Evolutionary conservation across 1,140 invertebrate species (phyloP), one percentile per base, ranked within the genome.

Genomic region (Ceratina japonica): DNA sequence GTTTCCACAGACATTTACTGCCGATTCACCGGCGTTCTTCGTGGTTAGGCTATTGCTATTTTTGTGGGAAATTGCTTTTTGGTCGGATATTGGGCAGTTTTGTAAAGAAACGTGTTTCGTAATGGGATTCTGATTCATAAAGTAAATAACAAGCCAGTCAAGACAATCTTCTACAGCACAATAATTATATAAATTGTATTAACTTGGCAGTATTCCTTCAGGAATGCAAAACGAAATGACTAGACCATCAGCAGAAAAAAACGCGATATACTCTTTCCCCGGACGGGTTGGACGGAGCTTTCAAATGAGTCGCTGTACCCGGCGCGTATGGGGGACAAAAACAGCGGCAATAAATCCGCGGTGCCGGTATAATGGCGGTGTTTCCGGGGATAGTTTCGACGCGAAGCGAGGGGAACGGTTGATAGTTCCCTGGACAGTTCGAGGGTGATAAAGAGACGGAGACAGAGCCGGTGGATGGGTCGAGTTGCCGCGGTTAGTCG

Each of bases 311-410:
- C 73, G 75, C 54, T 63, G 68, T 56, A 72, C 8, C 3, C 56
- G 69, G 70, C 81, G 79, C 71, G 22, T 63, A 71, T 18, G 15
- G 64, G 15, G 64, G 16, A 79, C 72, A 84, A 86, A 87, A 88
- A 86, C 85, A 85, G 51, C 73, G 56, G 73, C 82, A 72, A 87
- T 88, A 87, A 87, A 88, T 86, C 75, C 72, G 61, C 75, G 71
- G 81, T 68, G 13, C 16, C 22, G 49, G 64, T 65, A 84, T 87
- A 86, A 87, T 79, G 79, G 76, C 69, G 54, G 15, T 52, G 64
- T 70, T 70, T 49, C n/a, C 18, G 59, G 73, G 59, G 73, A 20
- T 68, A 75, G 79, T 76, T 75, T 81, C 20, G 52, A 3, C 20
- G 16, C 16, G 12, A 44, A 68, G 37, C 31, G 49, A 70, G 15